Evolutionary conservation across 2,797 vertebrate species (phyloP).

Genomic region (Rhincodon typus): DNA sequence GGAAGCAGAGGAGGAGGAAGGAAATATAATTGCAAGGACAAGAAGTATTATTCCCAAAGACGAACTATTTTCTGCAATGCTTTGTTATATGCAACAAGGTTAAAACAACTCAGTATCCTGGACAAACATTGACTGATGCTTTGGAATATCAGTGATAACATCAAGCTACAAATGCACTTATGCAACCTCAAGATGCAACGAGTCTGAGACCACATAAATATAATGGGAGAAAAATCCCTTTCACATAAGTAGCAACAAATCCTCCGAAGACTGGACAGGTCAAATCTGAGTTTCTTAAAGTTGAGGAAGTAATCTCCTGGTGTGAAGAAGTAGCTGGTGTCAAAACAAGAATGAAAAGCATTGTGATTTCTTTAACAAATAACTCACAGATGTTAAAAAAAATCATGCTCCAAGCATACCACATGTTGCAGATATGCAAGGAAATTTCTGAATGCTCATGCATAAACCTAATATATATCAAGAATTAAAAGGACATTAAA

Average conservation of each 20-base stretch:
- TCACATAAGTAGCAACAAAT: not conserved
- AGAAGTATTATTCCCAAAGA: not conserved
- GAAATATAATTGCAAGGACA: not conserved
- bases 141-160: not conserved
- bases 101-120: not conserved
- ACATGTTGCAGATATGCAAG: constrained; percentile 9
- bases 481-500: constrained; percentile 35
- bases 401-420: not conserved
- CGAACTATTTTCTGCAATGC: not conserved
- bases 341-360: not conserved
- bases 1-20: not conserved
- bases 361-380: not conserved
- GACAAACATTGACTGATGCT: not conserved
- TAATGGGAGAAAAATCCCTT: not conserved
- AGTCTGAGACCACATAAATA: not conserved
- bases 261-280: not conserved
- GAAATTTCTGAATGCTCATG: constrained; percentile 22
- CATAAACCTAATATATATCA: constrained; percentile 26
- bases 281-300: too few relatives aligned
- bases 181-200: not conserved
- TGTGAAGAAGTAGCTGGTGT: not conserved
- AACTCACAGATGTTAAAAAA: constrained; percentile 7
- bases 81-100: not conserved
- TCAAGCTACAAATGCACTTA: not conserved
- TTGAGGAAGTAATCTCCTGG: not conserved